Evolutionary conservation across 53 echinoderm and acorn worm species (phyloP).

Genomic region (Paracentrotus lividus): DNA sequence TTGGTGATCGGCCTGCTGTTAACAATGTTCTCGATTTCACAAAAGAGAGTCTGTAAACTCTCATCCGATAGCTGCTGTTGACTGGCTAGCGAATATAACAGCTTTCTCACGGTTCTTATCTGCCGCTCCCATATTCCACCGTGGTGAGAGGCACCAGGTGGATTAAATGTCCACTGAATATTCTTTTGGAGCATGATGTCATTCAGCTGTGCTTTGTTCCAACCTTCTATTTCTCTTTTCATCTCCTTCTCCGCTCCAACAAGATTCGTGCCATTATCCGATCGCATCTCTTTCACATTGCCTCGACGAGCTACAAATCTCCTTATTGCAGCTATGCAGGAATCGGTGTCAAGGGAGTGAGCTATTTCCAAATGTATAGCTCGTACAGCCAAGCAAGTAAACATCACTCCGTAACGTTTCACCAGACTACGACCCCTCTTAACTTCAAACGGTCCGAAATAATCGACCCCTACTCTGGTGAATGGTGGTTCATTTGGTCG

Average conservation of each 20-base stretch:
- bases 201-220: slow-evolving; percentile 69
- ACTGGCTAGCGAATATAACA: slow-evolving; percentile 48
- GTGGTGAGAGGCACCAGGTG: slow-evolving; percentile 64
- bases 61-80: slow-evolving; percentile 65
- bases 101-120: slow-evolving; percentile 63
- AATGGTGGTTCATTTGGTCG: slow-evolving; percentile 71
- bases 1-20: slow-evolving; percentile 66
- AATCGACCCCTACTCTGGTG: slow-evolving; percentile 74
- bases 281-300: slow-evolving; percentile 67
- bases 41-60: slow-evolving; percentile 65
- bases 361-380: slow-evolving; percentile 76
- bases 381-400: slow-evolving; percentile 73
- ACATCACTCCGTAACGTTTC: slow-evolving; percentile 78
- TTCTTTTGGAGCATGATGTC: slow-evolving; percentile 53
- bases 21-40: slow-evolving; percentile 53
- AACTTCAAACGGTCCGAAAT: slow-evolving; percentile 51
- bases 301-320: slow-evolving; percentile 75
- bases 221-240: slow-evolving; percentile 19
- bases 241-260: slow-evolving; percentile 67
- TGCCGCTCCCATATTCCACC: slow-evolving; percentile 72
- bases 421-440: slow-evolving; percentile 71
- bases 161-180: slow-evolving; percentile 69
- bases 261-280: slow-evolving; percentile 76
- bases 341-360: slow-evolving; percentile 68
- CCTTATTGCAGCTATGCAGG: slow-evolving; percentile 72